phyloP scores from a whole-genome alignment of 2,113 vertebrate species.

The Uria aalge region DNA sequence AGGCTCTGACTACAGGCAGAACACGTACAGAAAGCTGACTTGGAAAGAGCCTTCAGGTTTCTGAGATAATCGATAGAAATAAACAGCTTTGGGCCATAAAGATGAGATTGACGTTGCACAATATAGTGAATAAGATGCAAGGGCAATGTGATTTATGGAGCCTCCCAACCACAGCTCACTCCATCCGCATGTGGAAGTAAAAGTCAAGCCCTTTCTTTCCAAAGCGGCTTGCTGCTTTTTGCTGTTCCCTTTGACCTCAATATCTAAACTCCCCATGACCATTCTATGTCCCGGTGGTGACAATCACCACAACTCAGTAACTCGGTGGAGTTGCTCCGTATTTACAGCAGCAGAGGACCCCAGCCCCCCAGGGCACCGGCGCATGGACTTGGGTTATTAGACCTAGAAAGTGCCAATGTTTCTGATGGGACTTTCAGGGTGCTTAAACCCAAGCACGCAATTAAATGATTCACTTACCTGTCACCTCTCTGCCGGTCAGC shows the following conservation, averaged over 20 bases:
- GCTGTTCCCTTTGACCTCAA: not conserved
- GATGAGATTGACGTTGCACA: not conserved
- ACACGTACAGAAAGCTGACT: not conserved
- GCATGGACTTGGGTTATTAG: not conserved
- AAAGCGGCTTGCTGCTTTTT: not conserved
- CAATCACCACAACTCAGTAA: not conserved
- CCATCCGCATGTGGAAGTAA: not conserved
- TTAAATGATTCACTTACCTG: not conserved
- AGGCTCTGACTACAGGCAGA: not conserved
- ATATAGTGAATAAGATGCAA: not conserved
- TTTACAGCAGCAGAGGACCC: not conserved
- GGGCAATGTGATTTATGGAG: not conserved
- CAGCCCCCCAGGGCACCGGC: rapidly evolving
- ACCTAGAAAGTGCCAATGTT: not conserved
- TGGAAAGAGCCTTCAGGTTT: not conserved
- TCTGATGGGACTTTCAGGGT: not conserved
- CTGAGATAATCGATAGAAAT: not conserved
- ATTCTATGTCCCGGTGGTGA: not conserved
- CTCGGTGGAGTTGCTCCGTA: not conserved
- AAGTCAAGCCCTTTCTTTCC: not conserved
- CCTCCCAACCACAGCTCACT: not conserved
- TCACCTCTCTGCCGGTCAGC: not conserved
- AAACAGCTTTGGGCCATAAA: not conserved
- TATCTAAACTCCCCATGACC: not conserved
- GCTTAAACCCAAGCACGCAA: not conserved